Conservation (phyloP, 2,113 vertebrate genomes). For the Capreolus pygargus region DNA sequence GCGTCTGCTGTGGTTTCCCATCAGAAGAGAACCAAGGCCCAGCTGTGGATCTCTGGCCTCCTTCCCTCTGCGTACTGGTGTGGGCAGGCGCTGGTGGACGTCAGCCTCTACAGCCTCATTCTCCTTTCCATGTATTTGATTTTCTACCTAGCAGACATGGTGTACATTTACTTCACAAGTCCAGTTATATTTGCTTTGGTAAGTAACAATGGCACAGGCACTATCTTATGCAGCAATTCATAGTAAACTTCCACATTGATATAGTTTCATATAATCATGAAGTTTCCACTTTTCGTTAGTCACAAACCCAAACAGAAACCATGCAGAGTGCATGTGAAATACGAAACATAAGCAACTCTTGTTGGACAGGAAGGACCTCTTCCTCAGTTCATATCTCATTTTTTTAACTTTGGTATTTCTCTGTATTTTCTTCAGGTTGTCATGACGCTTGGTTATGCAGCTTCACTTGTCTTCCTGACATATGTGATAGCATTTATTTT, state of each 20-base stretch:
- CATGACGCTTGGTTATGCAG: conserved; percentile 81
- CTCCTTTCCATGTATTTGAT: conserved; percentile 76
- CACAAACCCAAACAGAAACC: neutral
- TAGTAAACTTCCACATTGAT: neutral
- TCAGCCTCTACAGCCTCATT: conserved; percentile 83
- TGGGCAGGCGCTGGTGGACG: conserved; percentile 86
- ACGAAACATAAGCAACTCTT: neutral
- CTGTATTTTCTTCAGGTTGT: conserved; percentile 74
- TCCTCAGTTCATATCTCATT: neutral
- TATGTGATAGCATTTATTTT: conserved; percentile 89
- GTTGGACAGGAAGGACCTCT: too few species aligned
- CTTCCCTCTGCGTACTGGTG: conserved; percentile 91
- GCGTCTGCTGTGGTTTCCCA: neutral
- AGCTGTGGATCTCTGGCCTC: conserved; percentile 87
- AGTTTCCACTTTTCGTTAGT: neutral
- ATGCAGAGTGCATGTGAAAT: neutral
- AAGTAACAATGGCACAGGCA: neutral
- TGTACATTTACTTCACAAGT: rapidly evolving
- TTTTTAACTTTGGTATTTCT: neutral
- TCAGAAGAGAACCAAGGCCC: conserved; percentile 87
- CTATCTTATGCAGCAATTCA: neutral
- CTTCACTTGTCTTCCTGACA: conserved; percentile 85
- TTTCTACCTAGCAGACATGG: rapidly evolving
- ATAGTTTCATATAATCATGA: neutral
- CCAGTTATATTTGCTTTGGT: neutral